phyloP scores from a whole-genome alignment of 2,113 vertebrate species.

The Onychorhynchus coronatus region DNA sequence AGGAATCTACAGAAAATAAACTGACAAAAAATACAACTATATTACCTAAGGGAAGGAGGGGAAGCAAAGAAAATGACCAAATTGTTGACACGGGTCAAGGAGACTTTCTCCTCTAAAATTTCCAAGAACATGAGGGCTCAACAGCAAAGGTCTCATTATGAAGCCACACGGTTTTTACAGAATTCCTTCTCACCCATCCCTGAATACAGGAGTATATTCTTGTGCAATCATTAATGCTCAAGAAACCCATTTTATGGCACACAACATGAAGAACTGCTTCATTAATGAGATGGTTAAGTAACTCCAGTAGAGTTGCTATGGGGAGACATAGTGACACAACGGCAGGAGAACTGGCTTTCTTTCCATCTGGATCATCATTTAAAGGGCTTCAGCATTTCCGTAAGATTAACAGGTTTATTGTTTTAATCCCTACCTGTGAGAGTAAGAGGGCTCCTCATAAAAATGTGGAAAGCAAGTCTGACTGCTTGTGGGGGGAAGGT shows the following conservation, averaged over 20 bases:
- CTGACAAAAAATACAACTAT: constrained; percentile 45
- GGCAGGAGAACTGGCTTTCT: background rate
- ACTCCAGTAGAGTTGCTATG: background rate
- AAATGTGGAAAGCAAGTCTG: background rate
- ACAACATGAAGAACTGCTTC: background rate
- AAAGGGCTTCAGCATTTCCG: background rate
- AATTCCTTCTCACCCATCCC: background rate
- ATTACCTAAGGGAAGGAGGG: constrained; percentile 11
- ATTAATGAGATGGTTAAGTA: background rate
- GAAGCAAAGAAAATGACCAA: constrained; percentile 24
- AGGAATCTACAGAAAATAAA: constrained; percentile 60
- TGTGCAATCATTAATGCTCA: background rate
- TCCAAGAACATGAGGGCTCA: constrained; percentile 16
- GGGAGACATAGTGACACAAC: background rate
- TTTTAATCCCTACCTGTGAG: background rate
- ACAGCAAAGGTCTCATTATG: constrained; percentile 37
- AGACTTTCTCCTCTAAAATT: constrained; percentile 58
- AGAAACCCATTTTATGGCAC: constrained; percentile 20
- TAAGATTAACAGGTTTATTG: background rate
- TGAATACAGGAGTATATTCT: constrained; percentile 25
- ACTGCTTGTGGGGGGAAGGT: background rate
- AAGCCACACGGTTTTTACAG: constrained; percentile 22
- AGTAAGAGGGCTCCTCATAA: background rate
- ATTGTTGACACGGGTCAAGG: constrained; percentile 53
- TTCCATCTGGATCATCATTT: background rate